phyloP scores from a whole-genome alignment of 2,888 invertebrate species.

The Ophonus ardosiacus region DNA sequence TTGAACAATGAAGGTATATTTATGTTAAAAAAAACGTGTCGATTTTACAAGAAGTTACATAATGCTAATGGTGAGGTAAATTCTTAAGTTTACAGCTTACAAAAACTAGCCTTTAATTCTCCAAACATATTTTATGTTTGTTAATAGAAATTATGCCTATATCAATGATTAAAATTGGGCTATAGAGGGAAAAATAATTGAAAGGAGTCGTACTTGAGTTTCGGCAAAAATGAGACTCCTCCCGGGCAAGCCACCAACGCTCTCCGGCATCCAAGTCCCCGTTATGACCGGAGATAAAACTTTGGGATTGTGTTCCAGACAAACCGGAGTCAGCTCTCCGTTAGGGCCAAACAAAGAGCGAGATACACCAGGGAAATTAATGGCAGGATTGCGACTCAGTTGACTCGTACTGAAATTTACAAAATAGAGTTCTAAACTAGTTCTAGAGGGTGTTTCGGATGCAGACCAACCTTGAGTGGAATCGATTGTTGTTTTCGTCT shows the following conservation, averaged over 20 bases:
- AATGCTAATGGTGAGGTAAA: too few relatives aligned
- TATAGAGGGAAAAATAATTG: too few relatives aligned
- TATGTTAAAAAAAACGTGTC: too few relatives aligned
- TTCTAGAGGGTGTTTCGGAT: conserved; percentile 9
- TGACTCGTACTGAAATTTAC: conserved; percentile 58
- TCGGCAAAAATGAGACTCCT: conserved; percentile 92
- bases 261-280: conserved; percentile 94
- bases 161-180: too few relatives aligned
- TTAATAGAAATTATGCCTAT: conserved; percentile 1
- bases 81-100: too few relatives aligned
- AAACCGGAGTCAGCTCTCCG: conserved; percentile 80
- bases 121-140: too few relatives aligned
- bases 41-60: too few relatives aligned
- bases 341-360: conserved; percentile 77
- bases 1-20: too few relatives aligned
- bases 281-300: conserved; percentile 90
- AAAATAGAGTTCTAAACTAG: conserved; percentile 30
- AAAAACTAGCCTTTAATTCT: too few relatives aligned
- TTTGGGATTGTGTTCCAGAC: conserved; percentile 92
- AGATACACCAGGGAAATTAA: conserved; percentile 79
- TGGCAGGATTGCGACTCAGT: conserved; percentile 73
- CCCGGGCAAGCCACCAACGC: conserved; percentile 90
- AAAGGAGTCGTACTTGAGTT: conserved; percentile 82
- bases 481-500: conserved; percentile 75
- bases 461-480: conserved; percentile 50